Conservation (phyloP, 2,113 vertebrate species). For the Rattus norvegicus region DNA sequence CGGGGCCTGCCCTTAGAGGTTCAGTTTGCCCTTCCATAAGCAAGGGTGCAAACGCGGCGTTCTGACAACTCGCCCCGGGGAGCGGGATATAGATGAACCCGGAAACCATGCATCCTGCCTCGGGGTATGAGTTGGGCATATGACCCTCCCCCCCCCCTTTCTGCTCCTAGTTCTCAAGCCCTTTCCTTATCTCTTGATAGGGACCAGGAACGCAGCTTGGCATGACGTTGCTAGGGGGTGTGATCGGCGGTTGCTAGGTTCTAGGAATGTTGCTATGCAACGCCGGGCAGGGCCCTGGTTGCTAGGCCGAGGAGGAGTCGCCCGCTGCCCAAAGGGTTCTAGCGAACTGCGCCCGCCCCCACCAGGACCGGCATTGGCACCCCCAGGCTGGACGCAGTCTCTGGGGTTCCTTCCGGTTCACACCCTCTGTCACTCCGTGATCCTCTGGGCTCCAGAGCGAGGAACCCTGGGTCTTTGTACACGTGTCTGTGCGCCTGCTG, state of each 20-base stretch:
- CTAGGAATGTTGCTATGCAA: constrained; percentile 72
- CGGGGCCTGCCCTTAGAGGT: background rate
- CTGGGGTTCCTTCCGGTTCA: constrained; percentile 53
- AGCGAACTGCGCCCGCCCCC: background rate
- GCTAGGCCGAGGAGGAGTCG: constrained; percentile 53
- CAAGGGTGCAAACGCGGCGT: background rate
- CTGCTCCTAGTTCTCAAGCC: background rate
- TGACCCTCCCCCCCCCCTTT: background rate
- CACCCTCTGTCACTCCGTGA: constrained; percentile 44
- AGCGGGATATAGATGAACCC: background rate
- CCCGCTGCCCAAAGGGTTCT: background rate
- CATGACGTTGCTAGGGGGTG: constrained; percentile 72
- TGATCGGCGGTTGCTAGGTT: constrained; percentile 67
- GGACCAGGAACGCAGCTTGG: background rate
- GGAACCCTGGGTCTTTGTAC: constrained; percentile 63
- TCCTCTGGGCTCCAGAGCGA: constrained; percentile 37
- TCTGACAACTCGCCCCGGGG: background rate
- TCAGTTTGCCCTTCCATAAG: background rate
- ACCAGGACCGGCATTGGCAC: background rate
- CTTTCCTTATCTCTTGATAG: background rate
- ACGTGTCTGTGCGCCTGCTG: constrained; percentile 45
- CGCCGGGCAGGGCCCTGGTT: constrained; percentile 67
- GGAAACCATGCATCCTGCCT: background rate
- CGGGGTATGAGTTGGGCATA: background rate
- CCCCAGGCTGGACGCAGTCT: background rate